These are phyloP conservation scores for Nowickia ferox DNA, from an alignment of 2,888 invertebrate genomes.

Conservation along the genomic window DNA sequence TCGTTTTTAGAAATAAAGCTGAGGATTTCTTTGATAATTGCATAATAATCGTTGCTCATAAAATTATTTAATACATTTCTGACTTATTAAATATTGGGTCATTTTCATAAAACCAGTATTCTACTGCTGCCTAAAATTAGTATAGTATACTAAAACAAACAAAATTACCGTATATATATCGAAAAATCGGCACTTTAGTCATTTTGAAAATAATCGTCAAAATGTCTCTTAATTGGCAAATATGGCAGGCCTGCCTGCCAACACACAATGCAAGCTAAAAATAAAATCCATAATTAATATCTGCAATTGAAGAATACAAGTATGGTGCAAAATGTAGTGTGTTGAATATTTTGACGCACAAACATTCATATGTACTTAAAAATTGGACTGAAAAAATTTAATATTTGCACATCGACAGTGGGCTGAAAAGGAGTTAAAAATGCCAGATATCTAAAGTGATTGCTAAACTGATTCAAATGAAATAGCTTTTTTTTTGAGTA, in stretches of 20 bases:
- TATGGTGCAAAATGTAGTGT: not conserved
- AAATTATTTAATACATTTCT: too few species aligned
- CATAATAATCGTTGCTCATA: too few species aligned
- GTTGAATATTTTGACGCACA: not conserved
- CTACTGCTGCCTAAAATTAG: too few species aligned
- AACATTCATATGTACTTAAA: not conserved
- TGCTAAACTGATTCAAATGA: not conserved
- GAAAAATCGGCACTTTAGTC: too few species aligned
- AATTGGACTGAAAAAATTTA: not conserved
- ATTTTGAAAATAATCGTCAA: too few species aligned
- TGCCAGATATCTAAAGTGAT: not conserved
- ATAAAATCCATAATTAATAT: constrained; percentile 47
- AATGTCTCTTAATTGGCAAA: not conserved
- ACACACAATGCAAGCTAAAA: constrained; percentile 14
- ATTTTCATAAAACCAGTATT: too few species aligned
- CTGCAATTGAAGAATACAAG: not conserved
- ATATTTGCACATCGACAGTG: not conserved
- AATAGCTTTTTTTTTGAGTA: too few species aligned
- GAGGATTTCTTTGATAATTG: too few species aligned
- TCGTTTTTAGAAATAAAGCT: too few species aligned
- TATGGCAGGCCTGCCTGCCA: not conserved
- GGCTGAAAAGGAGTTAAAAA: not conserved
- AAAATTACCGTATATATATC: too few species aligned
- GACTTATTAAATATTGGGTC: too few species aligned
- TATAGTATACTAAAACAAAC: too few species aligned